Conservation (phyloP, 1,140 invertebrate species). For the Varroa destructor region DNA sequence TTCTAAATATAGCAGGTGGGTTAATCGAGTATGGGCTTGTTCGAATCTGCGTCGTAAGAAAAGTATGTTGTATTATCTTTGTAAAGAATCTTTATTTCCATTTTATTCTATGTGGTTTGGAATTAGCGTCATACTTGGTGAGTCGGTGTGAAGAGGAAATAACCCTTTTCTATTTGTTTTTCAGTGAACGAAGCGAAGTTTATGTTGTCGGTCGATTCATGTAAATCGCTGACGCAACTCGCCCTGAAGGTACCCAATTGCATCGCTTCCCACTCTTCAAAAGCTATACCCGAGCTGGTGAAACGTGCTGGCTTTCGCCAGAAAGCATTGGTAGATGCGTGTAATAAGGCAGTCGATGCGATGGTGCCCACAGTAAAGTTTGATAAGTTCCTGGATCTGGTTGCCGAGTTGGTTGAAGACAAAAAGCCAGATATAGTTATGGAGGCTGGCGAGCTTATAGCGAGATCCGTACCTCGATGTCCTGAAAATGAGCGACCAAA, state of each 20-base stretch:
- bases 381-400: conserved; percentile 20
- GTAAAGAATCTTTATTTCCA: too few relatives aligned
- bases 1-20: conserved; percentile 22
- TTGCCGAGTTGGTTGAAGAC: conserved; percentile 2
- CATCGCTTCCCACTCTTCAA: neutral
- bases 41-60: too few relatives aligned
- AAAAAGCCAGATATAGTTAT: conserved; percentile 13
- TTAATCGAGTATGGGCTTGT: neutral
- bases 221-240: conserved; percentile 1
- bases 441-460: conserved; percentile 19
- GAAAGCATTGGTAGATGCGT: conserved; percentile 7
- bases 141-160: too few relatives aligned
- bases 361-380: conserved; percentile 11
- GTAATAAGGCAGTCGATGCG: conserved; percentile 10
- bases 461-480: conserved; percentile 8
- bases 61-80: too few relatives aligned
- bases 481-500: conserved; percentile 12
- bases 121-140: too few relatives aligned
- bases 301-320: conserved; percentile 10
- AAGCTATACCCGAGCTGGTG: conserved; percentile 15
- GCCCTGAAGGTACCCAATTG: neutral
- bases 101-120: too few relatives aligned
- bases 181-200: conserved; percentile 25
- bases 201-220: conserved; percentile 13
- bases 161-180: too few relatives aligned